Evolutionary conservation across 1,140 invertebrate genomes (phyloP), one percentile per base, ranked within the genome.

Genomic region (Bactericera cockerelli): DNA sequence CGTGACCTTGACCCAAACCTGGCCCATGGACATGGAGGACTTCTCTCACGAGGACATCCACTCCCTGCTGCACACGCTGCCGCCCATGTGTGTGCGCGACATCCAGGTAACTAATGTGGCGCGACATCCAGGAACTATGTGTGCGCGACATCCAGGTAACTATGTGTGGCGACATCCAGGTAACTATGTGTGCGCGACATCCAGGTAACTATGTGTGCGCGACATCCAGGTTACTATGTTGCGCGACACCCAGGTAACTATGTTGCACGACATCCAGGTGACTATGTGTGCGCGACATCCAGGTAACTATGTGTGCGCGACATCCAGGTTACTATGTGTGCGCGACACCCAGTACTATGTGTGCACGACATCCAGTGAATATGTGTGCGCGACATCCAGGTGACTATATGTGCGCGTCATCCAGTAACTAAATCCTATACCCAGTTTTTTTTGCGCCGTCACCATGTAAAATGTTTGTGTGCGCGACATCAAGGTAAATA

Each of bases 1-100:
- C 81, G 86, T 67, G 88, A 93, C 70, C 75, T 93, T 68, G 91
- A 94, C 73, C 89, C 88, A 58, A 93, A 93, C 71, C 77, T 94
- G 63, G 91, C 91, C 24, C 87, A 93, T 73, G 89, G 91, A 93
- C 70, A 94, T 94, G 85, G 90, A 94, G 72, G 89, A 88, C 69
- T 93, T 92, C 74, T 80, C 83, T 62, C 88, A 87, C 8, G 85
- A 92, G 71, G 89, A 94, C 68, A 93, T 94, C 67, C 86, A 90
- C 67, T 86, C 84, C 60, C 75, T 92, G 65, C 77, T 91, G 49
- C 83, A 82, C 28, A 82, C 85, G 67, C 72, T 88, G 66, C 86
- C 85, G 31, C 81, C 82, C 22, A 83, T 83, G 74, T 81, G 79
- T 67, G 79, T 70, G 70, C 73, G 68, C 26, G 74, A 76, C 61